Base-by-base conservation (phyloP, 2,888 invertebrate genomes). In the Mesoligia furuncula region DNA sequence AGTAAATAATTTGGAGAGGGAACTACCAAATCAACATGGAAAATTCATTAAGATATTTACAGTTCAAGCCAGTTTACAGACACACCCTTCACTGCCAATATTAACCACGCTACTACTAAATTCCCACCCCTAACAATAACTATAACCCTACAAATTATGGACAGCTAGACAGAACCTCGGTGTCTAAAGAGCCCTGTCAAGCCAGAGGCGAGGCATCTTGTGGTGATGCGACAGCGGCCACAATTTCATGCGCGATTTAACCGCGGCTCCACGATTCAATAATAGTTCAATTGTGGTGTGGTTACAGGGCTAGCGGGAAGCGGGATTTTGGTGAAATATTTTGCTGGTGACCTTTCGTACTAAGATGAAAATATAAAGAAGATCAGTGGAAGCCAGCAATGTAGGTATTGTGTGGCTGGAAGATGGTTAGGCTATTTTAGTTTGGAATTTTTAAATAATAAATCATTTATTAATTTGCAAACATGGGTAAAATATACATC, bases 181-280 rank as follows among this genome's bases (percentile, higher is more conserved):
- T 73, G 66, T 31, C 68, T 48, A n/a, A 36, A 72, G 57, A 74
- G 24, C 67, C 36, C 62, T 69, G 54, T 45, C 73, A 64, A 54
- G 48, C 68, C 36, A 27, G 61, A n/a, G 57, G 51, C 66, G 36
- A 57, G 68, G 61, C n/a, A 61, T 74, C 42, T 71, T 36, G 81
- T 39, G 82, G 81, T 48, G 66, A 61, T 70, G 76, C 73, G 79
- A 77, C 73, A 69, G 71, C 42, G 73, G 66, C 68, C 62, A 61
- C 87, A 88, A 87, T 88, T 88, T 86, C 87, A 88, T 76, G 87
- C 77, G 27, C 73, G 73, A 88, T 87, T 86, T 80, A 75, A 80
- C 87, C 66, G 45, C 74, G 42, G 69, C 67, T 27, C n/a, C 48
- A 45, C 71, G 65, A 79, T 88, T 80, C 86, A 86, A 88, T 87